phyloP scores from a whole-genome alignment of 2,113 vertebrate genomes.

The Podarcis raffonei region DNA sequence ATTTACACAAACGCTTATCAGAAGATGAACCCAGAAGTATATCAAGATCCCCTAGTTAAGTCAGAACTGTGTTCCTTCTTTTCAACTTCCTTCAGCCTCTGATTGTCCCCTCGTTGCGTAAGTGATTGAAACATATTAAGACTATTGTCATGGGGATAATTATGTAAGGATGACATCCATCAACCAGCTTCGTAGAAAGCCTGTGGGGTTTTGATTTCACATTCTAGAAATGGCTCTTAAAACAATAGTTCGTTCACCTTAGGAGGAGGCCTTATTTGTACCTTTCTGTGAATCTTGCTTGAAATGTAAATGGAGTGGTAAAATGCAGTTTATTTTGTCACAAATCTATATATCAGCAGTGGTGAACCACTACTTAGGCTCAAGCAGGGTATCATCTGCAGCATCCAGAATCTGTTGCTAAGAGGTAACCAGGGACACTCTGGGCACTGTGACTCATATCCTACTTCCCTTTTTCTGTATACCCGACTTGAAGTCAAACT shows the following conservation, averaged over 20 bases:
- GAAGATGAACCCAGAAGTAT: background rate
- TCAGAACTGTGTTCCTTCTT: background rate
- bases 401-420: too few relatives aligned
- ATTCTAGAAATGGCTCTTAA: background rate
- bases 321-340: background rate
- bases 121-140: background rate
- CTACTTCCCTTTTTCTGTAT: too few relatives aligned
- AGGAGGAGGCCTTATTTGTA: background rate
- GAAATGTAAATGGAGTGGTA: background rate
- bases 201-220: background rate
- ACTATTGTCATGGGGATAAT: background rate
- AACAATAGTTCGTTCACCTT: background rate
- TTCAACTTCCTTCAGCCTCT: background rate
- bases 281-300: background rate
- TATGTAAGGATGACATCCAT: constrained; percentile 2
- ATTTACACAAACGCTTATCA: background rate
- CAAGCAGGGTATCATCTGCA: too few relatives aligned
- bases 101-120: background rate
- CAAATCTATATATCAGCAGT: background rate
- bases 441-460: too few relatives aligned
- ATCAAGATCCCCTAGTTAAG: background rate
- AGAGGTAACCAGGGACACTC: too few relatives aligned
- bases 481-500: too few relatives aligned
- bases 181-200: background rate
- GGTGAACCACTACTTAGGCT: too few relatives aligned